These are phyloP conservation scores for Erythrocercus mccallii DNA, from an alignment of 2,113 vertebrate species.

Conservation along the genomic window DNA sequence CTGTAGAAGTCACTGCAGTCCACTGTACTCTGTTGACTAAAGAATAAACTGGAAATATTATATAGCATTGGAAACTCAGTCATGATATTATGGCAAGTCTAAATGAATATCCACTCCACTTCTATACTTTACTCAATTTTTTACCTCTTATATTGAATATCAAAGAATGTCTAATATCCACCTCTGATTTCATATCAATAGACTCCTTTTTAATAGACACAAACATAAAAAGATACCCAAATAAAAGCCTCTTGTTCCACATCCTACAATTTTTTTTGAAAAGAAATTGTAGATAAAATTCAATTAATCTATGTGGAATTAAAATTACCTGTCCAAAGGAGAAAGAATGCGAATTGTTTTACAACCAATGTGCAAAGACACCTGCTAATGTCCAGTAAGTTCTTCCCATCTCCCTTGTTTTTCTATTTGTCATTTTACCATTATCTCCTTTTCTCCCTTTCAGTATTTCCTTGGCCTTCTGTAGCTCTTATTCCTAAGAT, in stretches of 20 bases:
- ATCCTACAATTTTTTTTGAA: background rate
- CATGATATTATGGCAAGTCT: background rate
- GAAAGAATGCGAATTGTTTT: background rate
- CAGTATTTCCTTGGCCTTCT: background rate
- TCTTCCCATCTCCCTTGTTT: background rate
- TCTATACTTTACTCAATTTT: background rate
- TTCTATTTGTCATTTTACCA: background rate
- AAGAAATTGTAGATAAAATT: background rate
- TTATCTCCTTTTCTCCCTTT: background rate
- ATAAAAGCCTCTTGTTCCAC: background rate
- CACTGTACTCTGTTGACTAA: background rate
- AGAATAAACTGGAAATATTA: background rate
- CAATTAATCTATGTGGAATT: background rate
- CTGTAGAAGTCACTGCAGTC: background rate
- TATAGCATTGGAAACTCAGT: background rate
- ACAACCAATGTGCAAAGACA: background rate
- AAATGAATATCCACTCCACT: background rate
- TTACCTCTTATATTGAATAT: background rate
- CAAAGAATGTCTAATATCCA: background rate
- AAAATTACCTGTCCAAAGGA: background rate
- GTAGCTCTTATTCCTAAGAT: background rate
- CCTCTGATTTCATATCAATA: background rate
- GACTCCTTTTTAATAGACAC: background rate
- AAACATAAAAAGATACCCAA: background rate
- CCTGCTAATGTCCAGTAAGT: fast-evolving